phyloP scores from a whole-genome alignment of 2,113 vertebrate genomes.

The Ochotona princeps region DNA sequence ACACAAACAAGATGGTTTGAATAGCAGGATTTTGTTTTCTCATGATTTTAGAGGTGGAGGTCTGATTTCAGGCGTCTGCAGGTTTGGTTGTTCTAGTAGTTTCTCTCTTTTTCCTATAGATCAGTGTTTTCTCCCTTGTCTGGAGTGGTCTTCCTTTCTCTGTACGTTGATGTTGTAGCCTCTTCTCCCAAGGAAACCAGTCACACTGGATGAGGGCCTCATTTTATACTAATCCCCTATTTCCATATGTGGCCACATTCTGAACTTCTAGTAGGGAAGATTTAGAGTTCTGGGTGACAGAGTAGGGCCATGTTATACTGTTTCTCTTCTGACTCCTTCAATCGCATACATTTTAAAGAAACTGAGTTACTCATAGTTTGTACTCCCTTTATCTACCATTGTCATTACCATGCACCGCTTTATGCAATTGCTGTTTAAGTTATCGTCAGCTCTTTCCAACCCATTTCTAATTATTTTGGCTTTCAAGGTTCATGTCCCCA shows the following conservation, averaged over 20 bases:
- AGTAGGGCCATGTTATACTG: background rate
- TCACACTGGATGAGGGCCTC: background rate
- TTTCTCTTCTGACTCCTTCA: slow-evolving; percentile 30
- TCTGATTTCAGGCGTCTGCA: background rate
- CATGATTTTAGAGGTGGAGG: background rate
- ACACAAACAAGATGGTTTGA: background rate
- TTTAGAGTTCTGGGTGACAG: background rate
- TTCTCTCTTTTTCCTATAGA: background rate
- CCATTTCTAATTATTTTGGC: background rate
- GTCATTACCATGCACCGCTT: background rate
- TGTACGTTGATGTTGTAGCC: background rate
- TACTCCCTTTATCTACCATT: background rate
- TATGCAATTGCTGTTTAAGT: background rate
- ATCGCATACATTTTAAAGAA: slow-evolving; percentile 24
- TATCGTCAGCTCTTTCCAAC: background rate
- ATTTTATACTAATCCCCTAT: background rate
- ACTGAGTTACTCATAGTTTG: background rate
- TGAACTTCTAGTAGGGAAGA: background rate
- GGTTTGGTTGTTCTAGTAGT: background rate
- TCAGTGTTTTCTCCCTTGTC: background rate
- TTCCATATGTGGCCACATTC: background rate
- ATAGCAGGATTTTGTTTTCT: background rate
- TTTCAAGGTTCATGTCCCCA: background rate
- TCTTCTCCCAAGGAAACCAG: background rate
- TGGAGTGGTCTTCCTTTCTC: background rate